Evolutionary conservation across 2,888 invertebrate species (phyloP).

Genomic region (Rhaphigaster nebulosa): DNA sequence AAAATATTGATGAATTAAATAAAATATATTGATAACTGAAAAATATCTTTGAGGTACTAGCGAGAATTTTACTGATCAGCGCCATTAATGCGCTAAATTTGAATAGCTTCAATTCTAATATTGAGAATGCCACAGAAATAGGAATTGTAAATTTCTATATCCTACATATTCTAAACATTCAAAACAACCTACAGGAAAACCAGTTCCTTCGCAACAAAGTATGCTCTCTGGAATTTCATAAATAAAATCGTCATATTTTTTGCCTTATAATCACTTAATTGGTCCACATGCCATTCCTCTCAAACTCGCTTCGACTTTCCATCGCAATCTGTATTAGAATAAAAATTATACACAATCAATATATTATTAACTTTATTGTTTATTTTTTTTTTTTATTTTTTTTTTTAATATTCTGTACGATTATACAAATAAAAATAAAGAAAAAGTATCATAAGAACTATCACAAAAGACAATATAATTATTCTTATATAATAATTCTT

Average conservation of each 20-base stretch:
- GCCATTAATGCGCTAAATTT: background rate
- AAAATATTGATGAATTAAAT: too few species aligned
- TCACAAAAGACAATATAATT: too few species aligned
- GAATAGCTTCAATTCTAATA: background rate
- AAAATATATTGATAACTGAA: too few species aligned
- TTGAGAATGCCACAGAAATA: background rate
- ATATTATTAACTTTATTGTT: background rate
- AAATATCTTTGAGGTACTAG: too few species aligned
- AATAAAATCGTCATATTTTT: conserved; percentile 24
- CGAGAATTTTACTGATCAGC: background rate
- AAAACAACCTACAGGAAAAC: background rate
- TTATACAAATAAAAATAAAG: too few species aligned
- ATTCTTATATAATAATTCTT: too few species aligned
- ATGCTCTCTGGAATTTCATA: conserved; percentile 3
- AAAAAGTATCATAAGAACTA: too few species aligned
- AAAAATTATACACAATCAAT: background rate
- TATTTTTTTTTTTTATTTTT: too few species aligned
- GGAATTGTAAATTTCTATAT: background rate
- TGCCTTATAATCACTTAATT: conserved; percentile 32
- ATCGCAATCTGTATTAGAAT: background rate
- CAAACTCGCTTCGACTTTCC: background rate
- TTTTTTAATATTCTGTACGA: too few species aligned
- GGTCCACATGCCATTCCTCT: background rate
- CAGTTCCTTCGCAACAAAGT: background rate
- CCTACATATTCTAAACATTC: background rate